Evolutionary conservation across 2,888 invertebrate species (phyloP), one percentile per base, ranked within the genome.

Genomic region (Julus scanicus): DNA sequence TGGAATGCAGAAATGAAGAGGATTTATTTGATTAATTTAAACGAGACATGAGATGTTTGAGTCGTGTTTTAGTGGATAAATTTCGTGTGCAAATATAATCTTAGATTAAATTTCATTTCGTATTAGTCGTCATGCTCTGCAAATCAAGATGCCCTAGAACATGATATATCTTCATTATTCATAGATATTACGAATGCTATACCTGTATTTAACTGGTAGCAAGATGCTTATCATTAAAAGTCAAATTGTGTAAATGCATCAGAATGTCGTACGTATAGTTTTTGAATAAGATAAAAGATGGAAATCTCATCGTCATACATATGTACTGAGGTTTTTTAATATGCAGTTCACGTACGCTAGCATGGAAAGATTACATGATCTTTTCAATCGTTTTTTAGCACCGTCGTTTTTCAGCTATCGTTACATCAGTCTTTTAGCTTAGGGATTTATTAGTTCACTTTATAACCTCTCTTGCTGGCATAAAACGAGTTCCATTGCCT

Each of bases 21-120:
- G 37, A 80, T 13, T n/a, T 71, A 29, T 71, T 71, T 29, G 11
- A 80, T 80, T 80, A 37, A 80, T 80, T 80, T 80, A 80, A 29
- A 71, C n/a, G 20, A 71, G 71, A 8, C 20, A 71, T 8, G 71
- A 20, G 71, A 9, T 29, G 4, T 80, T 4, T 11, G 37, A 80
- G n/a, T n/a, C 37, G 13, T 80, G 6, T 80, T 13, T 80, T 11
- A 20, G 37, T 44, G 44, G 44, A 44, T 4, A 53, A 53, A 53
- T 53, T 53, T 8, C 15, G 53, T 53, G 11, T 53, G 15, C 53
- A 53, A 11, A 44, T 6, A 63, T n/a, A 44, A 44, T 5, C 44
- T 44, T 44, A 3, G 44, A 44, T 6, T 44, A 44, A 5, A 6
- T 44, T 3, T 6, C 44, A 44, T 44, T 6, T 44, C 44, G 44